These are phyloP conservation scores for Phymastichus coffea DNA, from an alignment of 1,140 invertebrate genomes.

Conservation along the genomic window DNA sequence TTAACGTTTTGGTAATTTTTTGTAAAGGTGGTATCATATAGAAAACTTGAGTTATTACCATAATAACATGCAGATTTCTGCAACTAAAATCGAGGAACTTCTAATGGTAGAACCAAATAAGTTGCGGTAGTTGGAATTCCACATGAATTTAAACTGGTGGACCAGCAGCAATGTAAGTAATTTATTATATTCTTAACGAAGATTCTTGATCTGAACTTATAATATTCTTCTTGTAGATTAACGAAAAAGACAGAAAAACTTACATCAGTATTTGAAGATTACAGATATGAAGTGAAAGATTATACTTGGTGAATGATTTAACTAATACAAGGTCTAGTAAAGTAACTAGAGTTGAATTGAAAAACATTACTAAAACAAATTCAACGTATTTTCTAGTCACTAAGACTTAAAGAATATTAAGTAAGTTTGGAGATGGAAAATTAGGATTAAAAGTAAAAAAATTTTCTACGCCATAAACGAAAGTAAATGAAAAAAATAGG, in stretches of 20 bases:
- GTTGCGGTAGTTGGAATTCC: slow-evolving; percentile 62
- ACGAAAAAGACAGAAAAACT: slow-evolving; percentile 33
- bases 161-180: no score
- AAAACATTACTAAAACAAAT: slow-evolving; percentile 37
- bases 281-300: no score
- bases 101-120: slow-evolving; percentile 60
- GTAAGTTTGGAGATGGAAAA: no score
- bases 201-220: no score
- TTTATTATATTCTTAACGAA: no score
- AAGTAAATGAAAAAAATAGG: no score
- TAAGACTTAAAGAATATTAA: no score
- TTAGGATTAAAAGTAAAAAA: no score
- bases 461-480: no score
- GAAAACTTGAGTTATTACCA: slow-evolving; percentile 61
- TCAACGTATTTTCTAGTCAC: no score
- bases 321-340: slow-evolving; percentile 65
- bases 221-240: slow-evolving; percentile 27
- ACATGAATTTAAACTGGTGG: no score
- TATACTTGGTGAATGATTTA: slow-evolving; percentile 61
- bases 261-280: no score
- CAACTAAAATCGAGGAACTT: slow-evolving; percentile 62
- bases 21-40: slow-evolving; percentile 58
- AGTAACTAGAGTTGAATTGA: slow-evolving; percentile 55
- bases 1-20: not conserved
- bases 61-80: slow-evolving; percentile 57